Base-by-base conservation (phyloP, 2,113 vertebrate species). In the Silurus meridionalis region DNA sequence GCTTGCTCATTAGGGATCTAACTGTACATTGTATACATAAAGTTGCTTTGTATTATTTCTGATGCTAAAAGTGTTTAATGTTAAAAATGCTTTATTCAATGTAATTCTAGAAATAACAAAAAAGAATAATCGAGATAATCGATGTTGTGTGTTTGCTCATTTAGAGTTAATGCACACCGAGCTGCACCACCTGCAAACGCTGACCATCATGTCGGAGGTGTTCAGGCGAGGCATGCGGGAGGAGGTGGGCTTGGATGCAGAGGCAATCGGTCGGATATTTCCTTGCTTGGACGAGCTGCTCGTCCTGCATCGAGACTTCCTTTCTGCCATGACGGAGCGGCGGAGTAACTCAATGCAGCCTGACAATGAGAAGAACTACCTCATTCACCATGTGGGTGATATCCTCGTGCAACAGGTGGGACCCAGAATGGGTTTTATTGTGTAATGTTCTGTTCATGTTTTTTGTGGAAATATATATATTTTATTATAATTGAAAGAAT, bases 161-260 rank as follows among this genome's bases (percentile, higher is more conserved):
- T 52, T 95, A 99, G 98, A 99, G 92, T 94, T 99, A 88, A 98
- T 99, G 97, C 98, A 97, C 92, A 99, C 98, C 0, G 98, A 99
- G 94, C 92, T 97, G 46, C 98, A 99, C 92, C 98, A 99, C 91
- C 95, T 99, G 55, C 97, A 97, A 92, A 99, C 97, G 0, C 92
- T 99, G 37, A 93, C 95, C 92, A 96, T 98, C 93, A 99, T 99
- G 98, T 96, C 97, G 0, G 96, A 98, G 95, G 94, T 99, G 90
- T 99, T 99, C 93, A 94, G 97, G 88, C 95, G 96, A 71, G 98
- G 98, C 8, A 97, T 99, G 96, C 96, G 94, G 71, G 96, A 99
- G 89, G 97, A 99, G 66, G 94, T 99, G 69, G 97, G 97, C 91
- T 93, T 99, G 1, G 97, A 99, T 37, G 90, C 94, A 0, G 95